Evolutionary conservation across 2,113 vertebrate genomes (phyloP), one percentile per base, ranked within the genome.

Genomic region (Tyto alba): DNA sequence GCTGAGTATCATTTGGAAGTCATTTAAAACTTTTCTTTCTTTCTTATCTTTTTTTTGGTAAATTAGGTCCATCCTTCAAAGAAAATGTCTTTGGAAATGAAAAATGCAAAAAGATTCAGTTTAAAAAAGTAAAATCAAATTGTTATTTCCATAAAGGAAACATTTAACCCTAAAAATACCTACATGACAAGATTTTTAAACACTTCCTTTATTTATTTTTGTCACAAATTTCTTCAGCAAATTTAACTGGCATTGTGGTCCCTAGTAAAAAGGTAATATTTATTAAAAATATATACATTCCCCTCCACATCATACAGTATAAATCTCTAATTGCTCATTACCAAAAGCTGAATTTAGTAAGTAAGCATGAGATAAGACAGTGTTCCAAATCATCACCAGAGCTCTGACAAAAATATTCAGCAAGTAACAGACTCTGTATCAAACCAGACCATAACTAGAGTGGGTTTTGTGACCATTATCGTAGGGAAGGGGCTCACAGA

Each of bases 61-160:
- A 91, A 87, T 94, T 75, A 85, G 56, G 77, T 75, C 62, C 91
- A 76, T 57, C 56, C 62, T 88, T 94, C 91, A 87, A 92, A 90
- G 62, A 85, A 95, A 85, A 85, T 19, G 20, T 8, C 45, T 82
- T 94, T 88, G 53, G 22, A 83, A 94, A 83, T 45, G 27, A 93
- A 95, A 95, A 93, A 77, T 48, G 22, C 8, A 74, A 71, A 81
- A 88, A 59, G 5, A 21, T 64, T 69, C 53, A 12, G 43, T 73
- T 86, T 45, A 18, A 72, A 83, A 67, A 79, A 84, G 34, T 38
- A 20, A 47, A 79, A 67, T 87, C 14, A 74, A 81, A 72, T 38
- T 72, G 19, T 59, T 48, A 20, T 75, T 96, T 94, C 71, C 40
- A 60, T 36, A 91, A 88, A 91, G 15, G 36, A 95, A 91, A 20